These are phyloP conservation scores for Atlantisia rogersi DNA, from an alignment of 2,113 vertebrate species.

Conservation along the genomic window DNA sequence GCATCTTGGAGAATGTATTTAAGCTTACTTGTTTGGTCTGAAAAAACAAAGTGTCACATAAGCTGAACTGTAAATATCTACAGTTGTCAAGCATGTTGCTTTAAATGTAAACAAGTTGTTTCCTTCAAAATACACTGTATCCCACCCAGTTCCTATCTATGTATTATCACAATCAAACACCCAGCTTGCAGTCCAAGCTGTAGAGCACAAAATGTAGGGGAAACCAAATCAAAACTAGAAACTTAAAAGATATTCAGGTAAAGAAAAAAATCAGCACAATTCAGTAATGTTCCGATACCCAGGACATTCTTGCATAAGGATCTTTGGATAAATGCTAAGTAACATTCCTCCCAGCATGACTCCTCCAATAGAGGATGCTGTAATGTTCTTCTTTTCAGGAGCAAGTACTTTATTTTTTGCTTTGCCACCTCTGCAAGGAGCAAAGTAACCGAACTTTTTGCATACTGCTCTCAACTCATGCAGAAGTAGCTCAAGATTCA, in stretches of 20 bases:
- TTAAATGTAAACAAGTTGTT: neutral
- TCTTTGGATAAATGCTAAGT: neutral
- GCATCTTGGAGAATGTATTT: slow-evolving; percentile 94
- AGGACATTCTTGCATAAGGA: neutral
- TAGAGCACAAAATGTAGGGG: slow-evolving; percentile 53
- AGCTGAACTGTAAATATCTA: neutral
- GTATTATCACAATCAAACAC: neutral
- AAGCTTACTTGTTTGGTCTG: slow-evolving; percentile 94
- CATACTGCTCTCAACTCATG: neutral
- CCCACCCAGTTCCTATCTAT: slow-evolving; percentile 43
- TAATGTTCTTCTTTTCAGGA: neutral
- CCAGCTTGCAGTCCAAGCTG: neutral
- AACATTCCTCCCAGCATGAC: neutral
- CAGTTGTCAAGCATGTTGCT: neutral
- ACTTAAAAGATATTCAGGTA: neutral
- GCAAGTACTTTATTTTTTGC: neutral
- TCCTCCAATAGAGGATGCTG: neutral
- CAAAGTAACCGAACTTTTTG: neutral
- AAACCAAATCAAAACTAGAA: slow-evolving; percentile 59
- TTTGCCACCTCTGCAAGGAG: neutral
- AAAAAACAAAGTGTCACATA: slow-evolving; percentile 60
- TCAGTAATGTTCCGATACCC: slow-evolving; percentile 77
- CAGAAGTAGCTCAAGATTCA: slow-evolving; percentile 6
- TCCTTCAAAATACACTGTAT: neutral
- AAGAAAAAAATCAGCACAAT: slow-evolving; percentile 47